Evolutionary conservation across 2,888 invertebrate genomes (phyloP), one percentile per base, ranked within the genome.

Genomic region (Cerceris rybyensis): DNA sequence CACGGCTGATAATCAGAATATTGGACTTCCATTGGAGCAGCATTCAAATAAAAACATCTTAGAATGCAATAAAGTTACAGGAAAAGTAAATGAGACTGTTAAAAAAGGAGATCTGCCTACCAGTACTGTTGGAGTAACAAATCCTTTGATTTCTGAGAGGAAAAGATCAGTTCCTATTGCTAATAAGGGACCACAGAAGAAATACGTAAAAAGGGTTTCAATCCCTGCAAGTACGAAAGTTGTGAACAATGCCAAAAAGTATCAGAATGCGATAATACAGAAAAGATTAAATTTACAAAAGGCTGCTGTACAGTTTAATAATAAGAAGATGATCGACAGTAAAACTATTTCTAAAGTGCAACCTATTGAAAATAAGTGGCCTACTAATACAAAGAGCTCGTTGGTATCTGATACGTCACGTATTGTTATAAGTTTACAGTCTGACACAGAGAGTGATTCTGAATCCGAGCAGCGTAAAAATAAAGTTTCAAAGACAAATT

Each of bases 391-490:
- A 50, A 83, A 82, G 39, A 69, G 70, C 4, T 73, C 66, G 7
- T 64, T 85, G 13, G 70, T 76, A 0, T 82, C 81, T 13, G 88
- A 85, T 4, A 80, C 78, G 9, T 83, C 88, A 28, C 80, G 90
- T 42, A 86, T 92, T 67, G 86, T 92, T 7, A 92, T 92, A 28
- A 90, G 82, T 74, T 81, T 92, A 16, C 86, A 86, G 6, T 91
- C 90, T 4, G 92, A 92, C 16, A 86, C 91, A 0, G 91, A 91
- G 13, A 92, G 87, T 65, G 91, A 92, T 57, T 86, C 90, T 4
- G 91, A 91, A 11, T 52, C 61, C 0, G 88, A 88, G 41, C 46
- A 42, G 0, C 75, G 68, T 13, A 68, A 69, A 16, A 67, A 50
- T 8, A 58, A 52, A 46, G 7, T 42, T n/a, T 13, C 67, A 1